Evolutionary conservation across 2,113 vertebrate genomes (phyloP).

Genomic region (Tychaedon coryphoeus): DNA sequence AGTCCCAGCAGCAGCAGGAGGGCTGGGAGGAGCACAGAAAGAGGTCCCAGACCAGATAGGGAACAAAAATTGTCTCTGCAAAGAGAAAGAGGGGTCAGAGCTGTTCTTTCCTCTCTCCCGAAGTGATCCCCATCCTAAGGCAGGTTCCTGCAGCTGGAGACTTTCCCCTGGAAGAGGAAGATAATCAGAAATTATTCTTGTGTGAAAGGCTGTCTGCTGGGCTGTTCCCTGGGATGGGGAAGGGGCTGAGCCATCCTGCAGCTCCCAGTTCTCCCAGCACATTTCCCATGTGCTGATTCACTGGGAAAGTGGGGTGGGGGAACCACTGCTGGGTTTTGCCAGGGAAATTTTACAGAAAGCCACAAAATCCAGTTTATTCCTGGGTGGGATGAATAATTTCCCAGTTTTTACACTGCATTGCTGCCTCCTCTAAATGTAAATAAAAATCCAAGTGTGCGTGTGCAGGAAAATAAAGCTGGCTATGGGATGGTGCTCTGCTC

Average conservation of each 20-base stretch:
- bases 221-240: neutral
- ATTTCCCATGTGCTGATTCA: neutral
- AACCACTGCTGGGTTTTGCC: neutral
- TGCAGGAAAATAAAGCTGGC: neutral
- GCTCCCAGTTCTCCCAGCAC: neutral
- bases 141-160: neutral
- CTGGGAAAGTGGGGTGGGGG: neutral
- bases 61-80: neutral
- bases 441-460: neutral
- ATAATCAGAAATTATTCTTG: neutral
- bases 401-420: neutral
- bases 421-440: neutral
- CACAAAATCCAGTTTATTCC: neutral
- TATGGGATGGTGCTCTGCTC: neutral
- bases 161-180: neutral
- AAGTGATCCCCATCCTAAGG: accelerated
- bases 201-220: neutral
- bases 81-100: neutral
- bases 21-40: neutral
- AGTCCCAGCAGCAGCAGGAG: neutral
- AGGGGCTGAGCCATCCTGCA: accelerated
- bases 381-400: neutral
- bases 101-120: neutral
- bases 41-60: neutral
- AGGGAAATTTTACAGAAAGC: neutral